Conservation (phyloP, 2,888 invertebrate species). For the Heliothis peltigera region DNA sequence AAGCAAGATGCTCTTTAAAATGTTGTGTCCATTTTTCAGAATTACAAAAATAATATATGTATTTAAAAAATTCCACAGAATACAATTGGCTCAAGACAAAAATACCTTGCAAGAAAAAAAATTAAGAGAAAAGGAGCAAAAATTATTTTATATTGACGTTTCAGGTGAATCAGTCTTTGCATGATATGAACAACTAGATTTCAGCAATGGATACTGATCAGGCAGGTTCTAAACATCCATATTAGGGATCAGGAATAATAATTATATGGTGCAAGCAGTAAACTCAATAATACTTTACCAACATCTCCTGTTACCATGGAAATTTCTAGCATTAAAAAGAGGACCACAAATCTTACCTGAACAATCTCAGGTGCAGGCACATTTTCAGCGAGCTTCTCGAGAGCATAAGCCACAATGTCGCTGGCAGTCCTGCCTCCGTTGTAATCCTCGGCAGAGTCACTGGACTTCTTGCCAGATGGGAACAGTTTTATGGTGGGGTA, state of each 20-base stretch:
- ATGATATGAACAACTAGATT: neutral
- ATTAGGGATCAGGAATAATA: too few species aligned
- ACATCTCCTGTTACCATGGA: neutral
- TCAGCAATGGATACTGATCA: neutral
- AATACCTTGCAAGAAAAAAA: neutral
- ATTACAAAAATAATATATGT: too few species aligned
- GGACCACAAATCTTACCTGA: constrained; percentile 88
- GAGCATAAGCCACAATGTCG: constrained; percentile 97
- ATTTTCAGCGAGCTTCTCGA: constrained; percentile 96
- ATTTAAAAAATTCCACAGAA: too few species aligned
- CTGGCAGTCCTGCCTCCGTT: constrained; percentile 97
- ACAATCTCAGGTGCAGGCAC: constrained; percentile 96
- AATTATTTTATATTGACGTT: neutral
- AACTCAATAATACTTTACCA: too few species aligned
- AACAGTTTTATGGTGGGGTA: constrained; percentile 99
- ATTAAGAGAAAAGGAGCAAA: neutral
- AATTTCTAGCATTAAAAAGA: neutral
- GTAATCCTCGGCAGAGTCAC: constrained; percentile 94
- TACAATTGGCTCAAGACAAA: neutral
- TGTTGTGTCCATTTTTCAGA: too few species aligned
- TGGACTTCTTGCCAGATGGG: constrained; percentile 92
- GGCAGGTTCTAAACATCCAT: too few species aligned
- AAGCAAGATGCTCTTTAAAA: too few species aligned
- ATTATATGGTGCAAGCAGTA: too few species aligned
- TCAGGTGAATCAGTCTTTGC: neutral